Base-by-base conservation (phyloP, 1,140 invertebrate genomes). In the Caenorhabditis brenneri region DNA sequence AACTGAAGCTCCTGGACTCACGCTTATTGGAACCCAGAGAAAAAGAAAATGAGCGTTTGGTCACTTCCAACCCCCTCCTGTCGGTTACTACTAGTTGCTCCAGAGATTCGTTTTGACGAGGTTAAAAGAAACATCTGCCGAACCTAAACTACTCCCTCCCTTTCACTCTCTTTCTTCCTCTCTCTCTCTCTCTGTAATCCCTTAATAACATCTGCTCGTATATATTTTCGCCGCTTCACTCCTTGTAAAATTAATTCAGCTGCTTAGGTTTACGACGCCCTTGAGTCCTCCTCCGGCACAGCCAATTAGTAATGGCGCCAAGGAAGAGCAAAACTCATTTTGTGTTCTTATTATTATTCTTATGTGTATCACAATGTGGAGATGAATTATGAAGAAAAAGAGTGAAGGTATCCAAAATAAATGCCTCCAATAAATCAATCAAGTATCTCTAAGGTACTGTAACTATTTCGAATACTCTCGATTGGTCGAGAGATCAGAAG, bases 181-280 rank as follows among this genome's bases (percentile, higher is more conserved):
- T n/a, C n/a, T n/a, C n/a, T n/a, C n/a, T 46, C 33, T 46, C n/a
- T 24, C 22, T 42, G 36, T 74, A 42, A 42, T 65, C 31, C 22
- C 31, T 22, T 74, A 42, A 74, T 74, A 74, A 42, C 65, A 74
- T 74, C 65, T 74, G 65, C 65, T 74, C 65, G 65, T 74, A 74
- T 74, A 74, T 74, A 42, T 42, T 36, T 19, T 3, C 39, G 39
- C 39, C 49, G n/a, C 15, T n/a, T 74, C 36, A 12, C 36, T 42
- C n/a, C 33, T 74, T 74, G 65, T 42, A 24, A 74, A 39, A 42
- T 42, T 74, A 46, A 74, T 74, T 74, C 65, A 74, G 36, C 65
- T 74, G 65, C 36, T 74, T 74, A 74, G 36, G 36, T 74, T 74
- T 74, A 74, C 65, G 65, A 74, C 65, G 36, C 7, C n/a, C 36